Percentiles rank a stretch among this genome's conserved stretches.
These are phyloP conservation scores for Sebastes schlegelii DNA, from an alignment of 2,113 vertebrate species.

Conservation along the genomic window DNA sequence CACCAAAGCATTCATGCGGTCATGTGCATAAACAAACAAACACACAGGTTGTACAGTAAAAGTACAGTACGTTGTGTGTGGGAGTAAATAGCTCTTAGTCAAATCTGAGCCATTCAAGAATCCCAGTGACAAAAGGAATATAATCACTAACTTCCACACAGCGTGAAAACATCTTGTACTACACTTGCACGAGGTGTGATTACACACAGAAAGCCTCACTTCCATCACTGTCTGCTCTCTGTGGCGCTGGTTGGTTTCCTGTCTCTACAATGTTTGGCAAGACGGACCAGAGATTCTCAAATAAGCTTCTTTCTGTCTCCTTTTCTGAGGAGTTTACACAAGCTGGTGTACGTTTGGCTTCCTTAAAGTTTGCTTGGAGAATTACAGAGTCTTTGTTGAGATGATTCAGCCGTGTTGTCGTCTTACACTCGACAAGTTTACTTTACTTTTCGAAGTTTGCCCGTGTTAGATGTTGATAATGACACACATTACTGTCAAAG, in stretches of 20 bases:
- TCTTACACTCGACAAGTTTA: not conserved
- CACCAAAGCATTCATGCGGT: slow-evolving; percentile 28
- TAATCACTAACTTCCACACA: not conserved
- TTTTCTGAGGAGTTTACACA: not conserved
- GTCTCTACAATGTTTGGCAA: not conserved
- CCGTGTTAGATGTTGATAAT: not conserved
- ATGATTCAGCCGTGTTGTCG: not conserved
- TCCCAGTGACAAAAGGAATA: slow-evolving; percentile 6
- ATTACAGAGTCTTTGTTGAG: not conserved
- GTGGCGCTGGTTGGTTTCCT: not conserved
- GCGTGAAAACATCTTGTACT: slow-evolving; percentile 1
- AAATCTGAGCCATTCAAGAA: slow-evolving; percentile 23
- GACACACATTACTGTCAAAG: not conserved
- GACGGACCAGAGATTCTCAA: not conserved
- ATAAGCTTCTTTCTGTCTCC: not conserved
- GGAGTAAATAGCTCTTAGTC: slow-evolving; percentile 26
- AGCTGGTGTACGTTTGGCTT: not conserved
- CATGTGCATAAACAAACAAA: slow-evolving; percentile 20
- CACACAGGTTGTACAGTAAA: slow-evolving; percentile 4
- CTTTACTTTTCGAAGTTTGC: not conserved
- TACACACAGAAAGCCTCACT: slow-evolving; percentile 3
- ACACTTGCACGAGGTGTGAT: not conserved
- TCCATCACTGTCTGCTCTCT: not conserved
- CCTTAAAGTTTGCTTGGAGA: not conserved
- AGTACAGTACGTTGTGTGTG: not conserved